These are phyloP conservation scores for Cossypha dichroa DNA, from an alignment of 2,797 vertebrate species.

Conservation along the genomic window DNA sequence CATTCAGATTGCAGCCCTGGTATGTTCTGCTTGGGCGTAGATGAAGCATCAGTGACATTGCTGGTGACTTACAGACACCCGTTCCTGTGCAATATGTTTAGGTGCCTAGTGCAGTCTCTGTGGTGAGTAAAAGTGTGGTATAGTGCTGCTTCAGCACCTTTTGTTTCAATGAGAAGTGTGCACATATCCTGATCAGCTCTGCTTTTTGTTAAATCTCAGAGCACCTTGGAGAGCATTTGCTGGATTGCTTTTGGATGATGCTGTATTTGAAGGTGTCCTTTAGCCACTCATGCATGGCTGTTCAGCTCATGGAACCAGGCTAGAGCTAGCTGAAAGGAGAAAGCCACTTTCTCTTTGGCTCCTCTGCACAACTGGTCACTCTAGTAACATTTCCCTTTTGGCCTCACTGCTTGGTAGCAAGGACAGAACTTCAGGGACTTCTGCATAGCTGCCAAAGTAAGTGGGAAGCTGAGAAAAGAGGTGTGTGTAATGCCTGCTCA, in stretches of 20 bases:
- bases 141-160: neutral
- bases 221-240: neutral
- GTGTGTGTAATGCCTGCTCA: neutral
- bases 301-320: neutral
- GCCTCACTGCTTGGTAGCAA: neutral
- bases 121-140: neutral
- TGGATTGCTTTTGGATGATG: neutral
- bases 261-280: neutral
- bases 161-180: neutral
- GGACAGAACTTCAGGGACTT: neutral
- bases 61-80: neutral
- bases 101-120: neutral
- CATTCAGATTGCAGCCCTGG: neutral
- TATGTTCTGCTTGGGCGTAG: neutral
- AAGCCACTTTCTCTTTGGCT: neutral
- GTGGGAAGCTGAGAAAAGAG: neutral
- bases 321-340: neutral
- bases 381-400: neutral
- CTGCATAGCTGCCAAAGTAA: neutral
- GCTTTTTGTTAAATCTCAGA: neutral
- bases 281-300: rapidly evolving
- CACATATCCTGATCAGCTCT: neutral
- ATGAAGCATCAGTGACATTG: neutral
- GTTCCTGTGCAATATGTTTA: neutral
- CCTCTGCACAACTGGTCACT: neutral